Evolutionary conservation across 2,797 vertebrate species (phyloP), one percentile per base, ranked within the genome.

Genomic region (Tokudaia muenninki): DNA sequence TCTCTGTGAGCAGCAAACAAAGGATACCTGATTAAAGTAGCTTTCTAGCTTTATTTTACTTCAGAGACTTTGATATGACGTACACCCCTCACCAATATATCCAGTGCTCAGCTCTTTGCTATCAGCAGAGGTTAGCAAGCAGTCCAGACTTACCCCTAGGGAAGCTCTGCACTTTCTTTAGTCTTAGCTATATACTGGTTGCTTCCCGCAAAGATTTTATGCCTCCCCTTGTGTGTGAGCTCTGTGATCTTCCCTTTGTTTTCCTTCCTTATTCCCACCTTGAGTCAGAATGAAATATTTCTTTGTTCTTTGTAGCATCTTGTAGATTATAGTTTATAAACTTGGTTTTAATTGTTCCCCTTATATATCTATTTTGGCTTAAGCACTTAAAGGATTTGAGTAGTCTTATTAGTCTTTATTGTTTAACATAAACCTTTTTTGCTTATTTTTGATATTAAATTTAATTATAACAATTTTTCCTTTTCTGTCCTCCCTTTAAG

Each of bases 251-350:
- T 80, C 34, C 52, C 74, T 92, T 75, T 8, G 1, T n/a, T 59
- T 87, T n/a, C 12, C 22, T 91, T 95, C 21, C 41, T 84, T 82
- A 41, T 95, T 34, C 11, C 52, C 78, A 72, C 29, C 14, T 92
- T 94, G 57, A 92, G 87, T 21, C 63, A 90, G 77, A 94, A 84
- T 94, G 84, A 96, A 90, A 29, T 92, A 74, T 90, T 96, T 96
- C 55, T 95, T 91, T 94, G 24, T 95, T 95, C 41, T 41, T 90
- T 2, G 4, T 79, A 75, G 47, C 5, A 50, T 72, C 92, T 91
- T 94, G 1, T 74, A 41, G 90, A 44, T 94, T 90, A 77, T 61
- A 31, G 95, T n/a, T 89, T 92, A 77, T n/a, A 81, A 89, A 77
- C 34, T 50, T 74, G 1, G 41, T 72, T 94, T 92, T 87, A 79